A percentile compares a stretch with the other conserved stretches of the same genome.
Evolutionary conservation across 1,140 invertebrate genomes (phyloP).

Genomic region (Mesaphorura yosii): DNA sequence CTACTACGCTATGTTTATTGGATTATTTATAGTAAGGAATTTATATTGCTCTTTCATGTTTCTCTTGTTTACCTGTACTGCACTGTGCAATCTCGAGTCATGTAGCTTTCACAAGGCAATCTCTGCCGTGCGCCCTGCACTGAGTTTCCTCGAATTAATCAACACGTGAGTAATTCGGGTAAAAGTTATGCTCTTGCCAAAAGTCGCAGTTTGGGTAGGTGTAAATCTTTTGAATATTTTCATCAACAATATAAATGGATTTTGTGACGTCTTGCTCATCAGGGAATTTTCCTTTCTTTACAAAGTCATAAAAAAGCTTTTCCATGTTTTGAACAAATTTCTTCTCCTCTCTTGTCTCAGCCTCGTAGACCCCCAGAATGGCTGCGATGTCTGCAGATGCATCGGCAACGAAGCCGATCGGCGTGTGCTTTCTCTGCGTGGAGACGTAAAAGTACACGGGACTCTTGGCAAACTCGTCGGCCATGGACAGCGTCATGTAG

Average conservation of each 20-base stretch:
- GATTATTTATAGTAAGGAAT: no score
- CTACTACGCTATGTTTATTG: no score
- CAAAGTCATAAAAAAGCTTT: constrained; percentile 66
- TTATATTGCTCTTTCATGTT: no score
- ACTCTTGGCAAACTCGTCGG: constrained; percentile 38
- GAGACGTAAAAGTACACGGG: constrained; percentile 60
- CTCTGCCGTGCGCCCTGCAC: no score
- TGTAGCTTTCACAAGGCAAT: no score
- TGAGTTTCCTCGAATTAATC: no score
- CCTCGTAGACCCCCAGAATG: constrained; percentile 61
- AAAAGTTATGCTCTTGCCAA: constrained; percentile 60
- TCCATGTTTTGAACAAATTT: constrained; percentile 65
- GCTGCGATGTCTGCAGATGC: constrained; percentile 57
- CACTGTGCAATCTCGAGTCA: no score
- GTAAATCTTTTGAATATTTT: constrained; percentile 34
- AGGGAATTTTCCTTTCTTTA: constrained; percentile 43
- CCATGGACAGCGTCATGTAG: constrained; percentile 40
- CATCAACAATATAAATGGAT: constrained; percentile 38
- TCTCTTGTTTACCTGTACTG: no score
- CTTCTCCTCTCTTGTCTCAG: constrained; percentile 54
- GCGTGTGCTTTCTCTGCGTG: constrained; percentile 39
- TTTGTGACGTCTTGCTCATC: constrained; percentile 47
- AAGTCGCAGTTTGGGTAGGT: constrained; percentile 56
- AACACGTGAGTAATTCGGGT: constrained; percentile 52
- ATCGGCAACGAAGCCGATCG: constrained; percentile 44